A percentile compares a stretch with the other conserved stretches of the same genome.
phyloP scores from a whole-genome alignment of 1,140 invertebrate genomes.

The Mesaphorura yosii region DNA sequence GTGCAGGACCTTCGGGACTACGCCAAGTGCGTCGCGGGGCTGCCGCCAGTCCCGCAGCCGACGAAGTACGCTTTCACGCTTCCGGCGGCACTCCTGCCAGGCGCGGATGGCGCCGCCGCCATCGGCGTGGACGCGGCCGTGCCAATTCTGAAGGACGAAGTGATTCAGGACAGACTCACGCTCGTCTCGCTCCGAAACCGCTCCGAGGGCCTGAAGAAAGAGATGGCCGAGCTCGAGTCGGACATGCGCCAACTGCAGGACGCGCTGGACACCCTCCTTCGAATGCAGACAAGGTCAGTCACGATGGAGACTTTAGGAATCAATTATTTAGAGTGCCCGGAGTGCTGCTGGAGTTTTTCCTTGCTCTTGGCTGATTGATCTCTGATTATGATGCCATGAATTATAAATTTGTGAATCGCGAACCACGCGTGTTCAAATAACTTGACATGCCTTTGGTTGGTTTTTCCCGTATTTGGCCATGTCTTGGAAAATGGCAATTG shows the following conservation, averaged over 20 bases:
- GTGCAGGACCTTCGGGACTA: conserved; percentile 58
- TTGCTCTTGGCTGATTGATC: no score
- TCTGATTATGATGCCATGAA: no score
- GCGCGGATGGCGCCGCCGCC: neutral
- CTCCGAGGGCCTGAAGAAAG: conserved; percentile 49
- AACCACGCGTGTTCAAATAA: no score
- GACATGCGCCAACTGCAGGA: conserved; percentile 82
- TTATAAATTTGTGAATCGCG: no score
- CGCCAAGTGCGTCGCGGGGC: conserved; percentile 45
- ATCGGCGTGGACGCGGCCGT: conserved; percentile 13
- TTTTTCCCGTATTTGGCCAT: no score
- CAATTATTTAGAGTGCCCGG: no score
- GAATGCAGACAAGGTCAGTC: conserved; percentile 69
- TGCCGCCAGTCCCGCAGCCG: conserved; percentile 47
- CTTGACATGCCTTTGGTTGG: no score
- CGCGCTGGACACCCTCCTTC: conserved; percentile 62
- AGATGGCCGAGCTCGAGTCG: conserved; percentile 64
- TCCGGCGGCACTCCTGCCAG: conserved; percentile 45
- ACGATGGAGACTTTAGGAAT: neutral
- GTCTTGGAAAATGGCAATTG: no score
- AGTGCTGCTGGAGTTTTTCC: neutral
- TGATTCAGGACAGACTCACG: conserved; percentile 66
- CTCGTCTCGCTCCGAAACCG: conserved; percentile 55
- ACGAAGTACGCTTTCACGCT: conserved; percentile 52
- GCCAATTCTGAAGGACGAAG: conserved; percentile 63